Conservation (phyloP, 1,140 invertebrate species). For the Aleiodes sp. region DNA sequence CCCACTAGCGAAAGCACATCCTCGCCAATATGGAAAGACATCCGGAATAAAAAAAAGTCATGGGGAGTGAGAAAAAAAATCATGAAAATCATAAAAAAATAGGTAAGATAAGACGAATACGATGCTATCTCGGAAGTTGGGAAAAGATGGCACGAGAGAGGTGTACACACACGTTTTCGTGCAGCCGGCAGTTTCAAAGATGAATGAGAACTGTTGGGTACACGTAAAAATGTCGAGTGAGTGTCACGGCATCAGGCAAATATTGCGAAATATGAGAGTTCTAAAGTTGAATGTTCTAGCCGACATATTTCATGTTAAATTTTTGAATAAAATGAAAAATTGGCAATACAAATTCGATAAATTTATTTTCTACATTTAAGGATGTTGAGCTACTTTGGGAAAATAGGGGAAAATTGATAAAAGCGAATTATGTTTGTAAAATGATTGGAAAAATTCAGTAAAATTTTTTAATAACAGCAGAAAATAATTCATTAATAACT, state of each 20-base stretch:
- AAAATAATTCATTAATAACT: too few relatives aligned
- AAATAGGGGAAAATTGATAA: too few relatives aligned
- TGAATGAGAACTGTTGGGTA: background rate
- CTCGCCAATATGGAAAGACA: conserved; percentile 25
- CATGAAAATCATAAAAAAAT: conserved; percentile 2
- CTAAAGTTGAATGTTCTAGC: background rate
- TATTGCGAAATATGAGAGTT: conserved; percentile 12
- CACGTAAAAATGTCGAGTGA: conserved; percentile 15
- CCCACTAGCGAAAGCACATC: background rate
- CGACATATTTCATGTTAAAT: conserved; percentile 42
- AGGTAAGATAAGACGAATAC: conserved; percentile 5
- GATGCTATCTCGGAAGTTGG: conserved; percentile 1
- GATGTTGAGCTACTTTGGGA: too few relatives aligned
- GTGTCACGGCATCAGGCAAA: conserved; percentile 8
- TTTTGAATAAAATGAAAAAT: too few relatives aligned
- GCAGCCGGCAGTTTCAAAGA: conserved; percentile 26
- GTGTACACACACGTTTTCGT: conserved; percentile 39
- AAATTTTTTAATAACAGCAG: too few relatives aligned
- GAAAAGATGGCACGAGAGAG: too few relatives aligned
- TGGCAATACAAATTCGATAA: too few relatives aligned
- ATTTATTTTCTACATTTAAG: too few relatives aligned
- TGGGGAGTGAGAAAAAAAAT: background rate
- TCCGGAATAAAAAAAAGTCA: conserved; percentile 22
- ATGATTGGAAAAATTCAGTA: too few relatives aligned
- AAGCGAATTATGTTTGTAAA: too few relatives aligned